Evolutionary conservation across 1,140 invertebrate genomes (phyloP), one percentile per base, ranked within the genome.

Genomic region (Drosophila kepulauana): DNA sequence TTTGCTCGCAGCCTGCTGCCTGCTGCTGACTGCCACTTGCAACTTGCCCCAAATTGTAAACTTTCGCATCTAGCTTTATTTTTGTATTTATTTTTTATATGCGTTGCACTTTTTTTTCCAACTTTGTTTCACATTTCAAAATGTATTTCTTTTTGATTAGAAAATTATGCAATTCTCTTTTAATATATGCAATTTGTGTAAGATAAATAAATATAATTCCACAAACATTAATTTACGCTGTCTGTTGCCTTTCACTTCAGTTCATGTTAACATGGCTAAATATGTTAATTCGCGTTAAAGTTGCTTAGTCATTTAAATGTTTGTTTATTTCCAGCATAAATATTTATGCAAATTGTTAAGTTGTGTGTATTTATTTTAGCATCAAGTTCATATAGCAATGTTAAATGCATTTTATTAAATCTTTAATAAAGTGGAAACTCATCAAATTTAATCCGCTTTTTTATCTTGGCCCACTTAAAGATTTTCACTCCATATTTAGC

Each of bases 1-100:
- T 70, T 88, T 62, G 41, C 41, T 10, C 2, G 35, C 35, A 11
- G 56, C 58, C 46, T 45, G 28, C 5, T 33, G 30, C 6, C 30
- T 33, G 30, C 30, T 33, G 54, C 57, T 8, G 20, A 33, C 57
- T 56, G 30, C 81, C 71, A 81, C 64, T 73, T 82, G 75, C 75
- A 75, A 68, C 58, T 56, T 64, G 45, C 49, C 49, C 72, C 66
- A 70, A 69, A 48, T 78, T 81, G 20, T 52, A 25, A 30, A 61
- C 49, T 62, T 69, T 56, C 41, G 41, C 41, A 43, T 35, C 65
- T 65, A 30, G 73, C 56, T 48, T 30, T 15, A 43, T 51, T 46
- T 49, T 46, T 49, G 28, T 46, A 20, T 43, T 16, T 57, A 38
- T 30, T 45, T 69, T 52, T 61, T 54, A 65, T 57, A 64, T 64